Evolutionary conservation across 2,888 invertebrate species (phyloP).

Genomic region (Tinea pellionella): DNA sequence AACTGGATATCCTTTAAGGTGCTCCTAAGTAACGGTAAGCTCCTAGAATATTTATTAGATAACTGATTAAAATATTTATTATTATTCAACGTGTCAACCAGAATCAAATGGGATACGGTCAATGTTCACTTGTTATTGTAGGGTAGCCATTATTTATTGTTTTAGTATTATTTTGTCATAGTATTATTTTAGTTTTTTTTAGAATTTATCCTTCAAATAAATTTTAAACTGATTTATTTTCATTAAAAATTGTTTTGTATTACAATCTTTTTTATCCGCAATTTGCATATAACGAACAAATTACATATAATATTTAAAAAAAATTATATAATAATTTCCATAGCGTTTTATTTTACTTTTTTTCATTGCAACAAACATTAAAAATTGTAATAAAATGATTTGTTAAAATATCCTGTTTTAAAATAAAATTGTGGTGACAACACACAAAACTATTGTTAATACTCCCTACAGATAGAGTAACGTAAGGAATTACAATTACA

Average conservation of each 20-base stretch:
- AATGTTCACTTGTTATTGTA: not conserved
- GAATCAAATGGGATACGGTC: not conserved
- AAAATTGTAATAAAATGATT: too few species aligned
- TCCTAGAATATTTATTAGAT: conserved; percentile 25
- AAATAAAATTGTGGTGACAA: not conserved
- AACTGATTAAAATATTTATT: conserved; percentile 24
- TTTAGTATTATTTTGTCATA: not conserved
- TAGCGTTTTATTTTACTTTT: too few species aligned
- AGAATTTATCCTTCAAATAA: too few species aligned
- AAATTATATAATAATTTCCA: too few species aligned
- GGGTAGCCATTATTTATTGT: not conserved
- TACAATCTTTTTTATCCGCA: too few species aligned
- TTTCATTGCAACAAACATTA: too few species aligned
- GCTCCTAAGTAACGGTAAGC: conserved; percentile 17
- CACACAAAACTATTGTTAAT: not conserved
- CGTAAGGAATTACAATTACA: not conserved
- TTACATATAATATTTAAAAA: too few species aligned
- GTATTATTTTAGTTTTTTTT: too few species aligned
- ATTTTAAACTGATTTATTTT: too few species aligned
- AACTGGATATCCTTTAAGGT: conserved; percentile 17
- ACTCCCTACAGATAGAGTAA: not conserved
- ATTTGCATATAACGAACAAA: too few species aligned
- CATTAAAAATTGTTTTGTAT: too few species aligned
- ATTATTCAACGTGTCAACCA: conserved; percentile 8
- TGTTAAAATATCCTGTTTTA: not conserved